Percentiles rank a stretch among this genome's conserved stretches.
Conservation (phyloP, 1,140 invertebrate genomes). For the Polypedilum pembai region DNA sequence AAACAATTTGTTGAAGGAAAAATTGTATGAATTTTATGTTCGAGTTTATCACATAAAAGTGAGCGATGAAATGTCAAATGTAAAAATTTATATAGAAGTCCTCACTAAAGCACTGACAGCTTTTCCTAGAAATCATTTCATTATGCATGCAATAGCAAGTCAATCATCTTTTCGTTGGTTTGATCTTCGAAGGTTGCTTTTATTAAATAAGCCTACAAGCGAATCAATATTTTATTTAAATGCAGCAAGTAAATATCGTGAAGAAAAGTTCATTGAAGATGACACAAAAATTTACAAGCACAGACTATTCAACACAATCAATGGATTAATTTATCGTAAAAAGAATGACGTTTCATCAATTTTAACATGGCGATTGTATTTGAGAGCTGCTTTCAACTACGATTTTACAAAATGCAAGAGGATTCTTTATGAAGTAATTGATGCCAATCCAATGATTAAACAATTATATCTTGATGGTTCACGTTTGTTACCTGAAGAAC, state of each 20-base stretch:
- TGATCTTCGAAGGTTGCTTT: not conserved
- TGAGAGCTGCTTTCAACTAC: constrained; percentile 3
- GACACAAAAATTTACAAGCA: not conserved
- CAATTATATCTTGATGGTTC: constrained; percentile 48
- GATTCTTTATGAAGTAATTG: constrained; percentile 1
- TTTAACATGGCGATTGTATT: not conserved
- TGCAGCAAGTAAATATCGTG: not conserved
- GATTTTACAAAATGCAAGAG: constrained; percentile 16
- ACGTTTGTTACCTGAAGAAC: constrained; percentile 46
- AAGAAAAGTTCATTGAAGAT: not conserved
- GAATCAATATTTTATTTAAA: not conserved
- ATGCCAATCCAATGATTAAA: not conserved
- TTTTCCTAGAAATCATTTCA: constrained; percentile 52
- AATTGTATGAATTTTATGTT: constrained; percentile 45
- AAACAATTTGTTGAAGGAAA: constrained; percentile 41
- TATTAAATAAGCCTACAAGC: not conserved
- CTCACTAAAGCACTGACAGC: constrained; percentile 41
- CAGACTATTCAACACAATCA: not conserved
- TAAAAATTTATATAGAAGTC: constrained; percentile 36
- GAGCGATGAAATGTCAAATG: constrained; percentile 34
- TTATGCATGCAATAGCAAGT: constrained; percentile 41
- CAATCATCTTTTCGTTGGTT: not conserved
- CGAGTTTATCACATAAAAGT: constrained; percentile 42
- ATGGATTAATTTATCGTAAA: not conserved
- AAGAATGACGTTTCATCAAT: not conserved